Base-by-base conservation (phyloP, 1,140 invertebrate genomes). In the Scaptodrosophila lebanonensis region DNA sequence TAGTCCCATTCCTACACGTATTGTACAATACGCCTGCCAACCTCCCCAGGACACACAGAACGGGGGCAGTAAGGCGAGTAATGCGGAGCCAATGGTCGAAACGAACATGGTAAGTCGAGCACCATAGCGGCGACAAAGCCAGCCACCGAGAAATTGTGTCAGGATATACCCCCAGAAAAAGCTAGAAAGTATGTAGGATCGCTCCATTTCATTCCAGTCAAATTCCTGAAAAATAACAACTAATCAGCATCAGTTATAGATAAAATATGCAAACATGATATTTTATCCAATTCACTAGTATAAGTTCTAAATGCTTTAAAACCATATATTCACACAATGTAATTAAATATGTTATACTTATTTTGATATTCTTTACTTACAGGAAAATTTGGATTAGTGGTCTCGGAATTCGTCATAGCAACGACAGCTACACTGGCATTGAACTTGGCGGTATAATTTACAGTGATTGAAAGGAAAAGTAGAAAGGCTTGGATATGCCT, bases 1-100 rank as follows among this genome's bases (percentile, higher is more conserved):
- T 0, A 97, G 76, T 0, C 96, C 95, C 86, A 94, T 92, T 0
- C 93, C 57, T 0, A 95, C 90, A 18, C 95, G 89, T 8, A 91
- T 88, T 66, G 85, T 83, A 76, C 44, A 93, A 83, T 50, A 88
- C 6, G 89, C 88, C 79, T 91, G 77, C 90, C 91, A 93, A 8
- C 89, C 91, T 1, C 91, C 89, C 83, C 75, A 72, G 6, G 59
- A 50, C 5, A 85, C 75, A 15, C 43, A 62, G 22, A 67, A 76
- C 8, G 89, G 90, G 39, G 82, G 89, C 16, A 88, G 62, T 30
- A 89, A 66, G 22, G 86, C 87, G 3, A 92, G 51, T 0, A 76
- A 2, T 0, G 79, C 59, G 0, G 82, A 85, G 0, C 92, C 66
- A 4, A 90, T 71, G 44, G 92, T 88, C 1, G 92, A 89, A 0